Conservation (phyloP, 2,797 vertebrate genomes). For the Periophthalmus magnuspinnatus region DNA sequence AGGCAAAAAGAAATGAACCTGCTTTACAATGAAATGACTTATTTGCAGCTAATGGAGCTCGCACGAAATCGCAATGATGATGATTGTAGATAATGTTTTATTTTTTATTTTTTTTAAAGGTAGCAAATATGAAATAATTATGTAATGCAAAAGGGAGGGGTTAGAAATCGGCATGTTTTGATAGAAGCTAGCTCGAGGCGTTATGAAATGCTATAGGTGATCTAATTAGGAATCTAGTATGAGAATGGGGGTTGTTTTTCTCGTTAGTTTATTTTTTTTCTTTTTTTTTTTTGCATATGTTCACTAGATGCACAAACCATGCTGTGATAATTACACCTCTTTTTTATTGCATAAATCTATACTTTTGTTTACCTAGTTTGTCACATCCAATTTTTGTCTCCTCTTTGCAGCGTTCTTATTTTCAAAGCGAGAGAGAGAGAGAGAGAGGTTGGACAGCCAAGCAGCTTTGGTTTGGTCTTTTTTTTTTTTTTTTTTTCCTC, state of each 20-base stretch:
- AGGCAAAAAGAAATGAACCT: conserved; percentile 80
- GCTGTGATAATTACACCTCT: conserved; percentile 22
- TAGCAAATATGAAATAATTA: conserved; percentile 72
- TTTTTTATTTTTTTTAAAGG: conserved; percentile 58
- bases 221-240: conserved; percentile 65
- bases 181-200: conserved; percentile 61
- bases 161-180: conserved; percentile 56
- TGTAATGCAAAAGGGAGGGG: conserved; percentile 33
- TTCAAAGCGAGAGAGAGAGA: conserved; percentile 66
- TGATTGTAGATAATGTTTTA: conserved; percentile 77
- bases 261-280: neutral
- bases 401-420: conserved; percentile 59
- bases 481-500: neutral
- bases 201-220: conserved; percentile 71
- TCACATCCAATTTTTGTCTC: conserved; percentile 41
- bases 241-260: conserved; percentile 34
- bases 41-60: conserved; percentile 78
- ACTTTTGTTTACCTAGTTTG: conserved; percentile 40
- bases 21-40: conserved; percentile 82
- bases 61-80: conserved; percentile 75
- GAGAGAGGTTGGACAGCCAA: conserved; percentile 56
- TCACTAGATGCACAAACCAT: conserved; percentile 3
- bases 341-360: conserved; percentile 21
- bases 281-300: conserved; percentile 1
- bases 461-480: conserved; percentile 20